A percentile compares a stretch with the other conserved stretches of the same genome.
Conservation (phyloP, 2,797 vertebrate species). For the Buphagus erythrorhynchus region DNA sequence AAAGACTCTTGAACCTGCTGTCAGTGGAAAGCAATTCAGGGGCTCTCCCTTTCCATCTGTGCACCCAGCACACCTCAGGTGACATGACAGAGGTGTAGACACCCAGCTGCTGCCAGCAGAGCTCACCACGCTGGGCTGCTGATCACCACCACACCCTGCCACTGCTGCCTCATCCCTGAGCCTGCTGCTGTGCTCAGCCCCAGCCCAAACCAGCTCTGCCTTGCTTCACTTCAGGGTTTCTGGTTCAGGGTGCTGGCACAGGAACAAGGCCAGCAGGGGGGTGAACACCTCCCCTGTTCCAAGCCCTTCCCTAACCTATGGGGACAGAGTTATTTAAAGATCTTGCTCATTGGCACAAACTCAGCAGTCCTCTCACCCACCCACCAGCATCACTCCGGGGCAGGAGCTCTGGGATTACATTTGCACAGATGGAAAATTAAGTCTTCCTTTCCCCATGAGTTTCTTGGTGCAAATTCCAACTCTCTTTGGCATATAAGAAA, state of each 20-base stretch:
- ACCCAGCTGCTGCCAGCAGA: background rate
- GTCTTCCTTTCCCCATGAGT: background rate
- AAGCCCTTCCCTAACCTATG: background rate
- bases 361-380: fast-evolving
- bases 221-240: background rate
- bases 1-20: background rate
- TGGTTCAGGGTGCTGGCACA: background rate
- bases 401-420: background rate
- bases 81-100: background rate
- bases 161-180: background rate
- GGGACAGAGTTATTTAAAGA: background rate
- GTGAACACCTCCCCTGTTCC: background rate
- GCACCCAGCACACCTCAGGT: background rate
- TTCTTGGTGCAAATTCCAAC: background rate
- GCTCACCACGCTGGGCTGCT: fast-evolving
- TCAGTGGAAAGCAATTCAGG: background rate
- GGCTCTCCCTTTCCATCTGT: too few species aligned
- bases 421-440: background rate
- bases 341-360: background rate
- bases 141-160: fast-evolving
- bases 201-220: background rate
- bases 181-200: background rate
- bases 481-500: background rate
- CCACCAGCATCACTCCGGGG: background rate
- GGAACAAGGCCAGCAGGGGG: background rate